These are phyloP conservation scores for Equus przewalskii DNA, from an alignment of 2,113 vertebrate genomes.

Conservation along the genomic window DNA sequence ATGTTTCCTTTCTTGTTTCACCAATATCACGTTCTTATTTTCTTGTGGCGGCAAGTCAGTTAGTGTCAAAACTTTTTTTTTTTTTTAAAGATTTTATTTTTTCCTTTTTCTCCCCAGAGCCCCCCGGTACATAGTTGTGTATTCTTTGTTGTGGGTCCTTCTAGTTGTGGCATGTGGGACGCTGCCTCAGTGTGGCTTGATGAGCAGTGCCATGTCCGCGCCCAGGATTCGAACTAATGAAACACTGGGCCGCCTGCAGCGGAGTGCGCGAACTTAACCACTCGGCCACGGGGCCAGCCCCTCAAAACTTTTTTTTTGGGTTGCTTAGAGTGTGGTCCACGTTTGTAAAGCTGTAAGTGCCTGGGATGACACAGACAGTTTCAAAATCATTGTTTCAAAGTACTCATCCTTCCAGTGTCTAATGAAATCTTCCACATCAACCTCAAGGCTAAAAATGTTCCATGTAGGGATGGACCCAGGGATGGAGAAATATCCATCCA, in stretches of 20 bases:
- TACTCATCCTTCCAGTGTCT: background rate
- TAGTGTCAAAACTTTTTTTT: background rate
- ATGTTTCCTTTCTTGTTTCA: background rate
- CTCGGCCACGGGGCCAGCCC: too few species aligned
- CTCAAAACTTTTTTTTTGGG: background rate
- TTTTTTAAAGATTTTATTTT: background rate
- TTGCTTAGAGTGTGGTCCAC: background rate
- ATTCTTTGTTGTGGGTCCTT: too few species aligned
- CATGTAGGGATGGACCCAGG: background rate
- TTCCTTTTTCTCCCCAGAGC: too few species aligned
- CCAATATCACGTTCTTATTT: background rate
- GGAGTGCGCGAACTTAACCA: too few species aligned
- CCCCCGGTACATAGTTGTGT: too few species aligned
- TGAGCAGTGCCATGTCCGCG: too few species aligned
- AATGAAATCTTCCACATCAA: background rate
- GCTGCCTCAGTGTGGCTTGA: too few species aligned
- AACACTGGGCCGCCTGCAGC: too few species aligned
- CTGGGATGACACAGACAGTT: background rate
- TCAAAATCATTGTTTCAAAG: background rate
- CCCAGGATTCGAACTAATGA: too few species aligned
- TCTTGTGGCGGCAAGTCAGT: background rate
- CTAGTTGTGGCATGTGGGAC: too few species aligned
- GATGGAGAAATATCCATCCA: background rate
- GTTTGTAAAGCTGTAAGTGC: background rate
- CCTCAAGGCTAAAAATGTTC: background rate